These are phyloP conservation scores for Drosophila miranda DNA, from an alignment of 1,140 invertebrate species.

Conservation along the genomic window DNA sequence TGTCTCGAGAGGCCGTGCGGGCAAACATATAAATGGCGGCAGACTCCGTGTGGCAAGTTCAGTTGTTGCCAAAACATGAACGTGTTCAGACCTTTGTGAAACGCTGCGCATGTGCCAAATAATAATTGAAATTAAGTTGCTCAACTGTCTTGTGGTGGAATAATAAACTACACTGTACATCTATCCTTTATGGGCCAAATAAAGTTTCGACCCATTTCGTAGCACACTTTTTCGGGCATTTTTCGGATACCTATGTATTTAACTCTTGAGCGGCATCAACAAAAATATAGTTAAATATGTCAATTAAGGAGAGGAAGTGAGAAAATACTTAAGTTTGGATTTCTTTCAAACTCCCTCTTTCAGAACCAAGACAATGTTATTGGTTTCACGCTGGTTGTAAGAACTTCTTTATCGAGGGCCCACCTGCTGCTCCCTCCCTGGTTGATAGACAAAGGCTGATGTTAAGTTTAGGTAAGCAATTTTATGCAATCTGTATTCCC, in stretches of 20 bases:
- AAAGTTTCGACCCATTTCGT: not conserved
- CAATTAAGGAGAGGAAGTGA: slow-evolving; percentile 3
- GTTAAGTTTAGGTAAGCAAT: slow-evolving; percentile 11
- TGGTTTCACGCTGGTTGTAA: slow-evolving; percentile 54
- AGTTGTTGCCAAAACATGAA: slow-evolving; percentile 25
- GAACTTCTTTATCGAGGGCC: slow-evolving; percentile 23
- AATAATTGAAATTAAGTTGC: not conserved
- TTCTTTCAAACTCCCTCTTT: slow-evolving; percentile 14
- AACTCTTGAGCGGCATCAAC: not conserved
- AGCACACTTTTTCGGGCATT: not conserved
- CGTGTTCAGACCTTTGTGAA: not conserved
- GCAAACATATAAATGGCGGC: not conserved
- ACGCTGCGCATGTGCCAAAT: not conserved
- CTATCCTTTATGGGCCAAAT: too few species aligned
- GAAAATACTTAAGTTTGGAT: slow-evolving; percentile 1
- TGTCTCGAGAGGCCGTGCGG: not conserved
- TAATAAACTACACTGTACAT: too few species aligned
- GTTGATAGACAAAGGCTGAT: slow-evolving; percentile 10
- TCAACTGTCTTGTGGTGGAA: not conserved
- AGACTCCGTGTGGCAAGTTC: not conserved
- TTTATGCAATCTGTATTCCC: not conserved
- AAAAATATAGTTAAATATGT: not conserved
- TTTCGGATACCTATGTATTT: too few species aligned
- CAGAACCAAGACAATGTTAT: slow-evolving; percentile 54
- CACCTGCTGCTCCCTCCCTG: slow-evolving; percentile 21